Conservation (phyloP, 1,140 invertebrate species). For the Akabosia matsudoensis region DNA sequence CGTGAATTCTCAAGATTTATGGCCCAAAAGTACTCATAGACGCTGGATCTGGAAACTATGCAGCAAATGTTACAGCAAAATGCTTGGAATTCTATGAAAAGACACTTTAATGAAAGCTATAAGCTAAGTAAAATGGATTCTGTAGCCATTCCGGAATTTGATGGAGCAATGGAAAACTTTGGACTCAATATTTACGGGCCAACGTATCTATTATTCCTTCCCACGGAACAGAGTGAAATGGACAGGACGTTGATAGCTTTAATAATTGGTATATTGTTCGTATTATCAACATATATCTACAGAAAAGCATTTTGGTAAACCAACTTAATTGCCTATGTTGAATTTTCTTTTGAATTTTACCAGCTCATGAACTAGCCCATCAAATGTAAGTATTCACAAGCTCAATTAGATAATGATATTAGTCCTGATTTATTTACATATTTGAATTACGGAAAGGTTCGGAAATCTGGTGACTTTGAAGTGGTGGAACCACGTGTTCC, state of each 20-base stretch:
- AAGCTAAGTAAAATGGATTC: constrained; percentile 53
- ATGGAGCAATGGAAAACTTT: constrained; percentile 60
- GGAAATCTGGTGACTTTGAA: constrained; percentile 54
- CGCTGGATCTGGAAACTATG: neutral
- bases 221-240: neutral
- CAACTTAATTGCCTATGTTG: no score
- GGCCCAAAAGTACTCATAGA: constrained; percentile 27
- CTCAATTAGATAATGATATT: neutral
- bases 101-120: constrained; percentile 3
- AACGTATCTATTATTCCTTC: neutral
- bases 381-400: neutral
- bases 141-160: constrained; percentile 69
- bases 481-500: constrained; percentile 56
- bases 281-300: no score
- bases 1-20: constrained; percentile 16
- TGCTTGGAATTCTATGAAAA: constrained; percentile 21
- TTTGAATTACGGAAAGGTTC: constrained; percentile 49
- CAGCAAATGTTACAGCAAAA: constrained; percentile 15
- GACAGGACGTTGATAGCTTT: neutral
- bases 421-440: constrained; percentile 48
- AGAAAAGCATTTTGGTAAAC: no score
- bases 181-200: constrained; percentile 30
- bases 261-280: neutral
- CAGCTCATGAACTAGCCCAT: neutral
- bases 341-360: neutral